phyloP scores from a whole-genome alignment of 2,797 vertebrate genomes.

The Alcedo atthis region DNA sequence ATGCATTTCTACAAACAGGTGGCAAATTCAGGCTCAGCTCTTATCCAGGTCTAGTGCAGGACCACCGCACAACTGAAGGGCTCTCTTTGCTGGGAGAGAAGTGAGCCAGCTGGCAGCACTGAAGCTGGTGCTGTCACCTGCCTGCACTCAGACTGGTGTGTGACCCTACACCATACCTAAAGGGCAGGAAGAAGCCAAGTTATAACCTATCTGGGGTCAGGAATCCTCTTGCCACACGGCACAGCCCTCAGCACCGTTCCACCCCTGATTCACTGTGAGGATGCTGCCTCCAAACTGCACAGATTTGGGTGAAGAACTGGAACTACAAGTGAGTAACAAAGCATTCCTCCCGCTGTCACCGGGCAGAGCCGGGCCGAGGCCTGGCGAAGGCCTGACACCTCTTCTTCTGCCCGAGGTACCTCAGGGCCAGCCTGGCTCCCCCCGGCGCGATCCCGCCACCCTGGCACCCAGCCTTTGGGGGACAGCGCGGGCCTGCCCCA shows the following conservation, averaged over 20 bases:
- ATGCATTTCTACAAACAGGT: background rate
- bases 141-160: rapidly evolving
- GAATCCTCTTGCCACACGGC: background rate
- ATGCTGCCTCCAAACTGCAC: background rate
- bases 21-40: background rate
- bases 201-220: background rate
- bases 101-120: background rate
- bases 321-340: background rate
- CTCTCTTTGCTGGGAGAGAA: background rate
- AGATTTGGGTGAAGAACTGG: background rate
- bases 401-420: background rate
- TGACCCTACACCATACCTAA: background rate
- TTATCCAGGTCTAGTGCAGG: rapidly evolving
- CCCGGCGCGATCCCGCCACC: background rate
- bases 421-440: background rate
- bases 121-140: background rate
- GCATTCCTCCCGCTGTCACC: background rate
- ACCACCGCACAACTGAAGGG: background rate
- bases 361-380: background rate
- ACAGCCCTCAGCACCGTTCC: background rate
- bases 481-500: background rate
- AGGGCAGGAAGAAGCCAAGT: rapidly evolving
- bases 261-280: rapidly evolving
- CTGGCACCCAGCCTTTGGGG: too few species aligned
- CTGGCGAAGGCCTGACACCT: background rate